These are phyloP conservation scores for Heterohyrax brucei DNA, from an alignment of 2,797 vertebrate species.

Conservation along the genomic window DNA sequence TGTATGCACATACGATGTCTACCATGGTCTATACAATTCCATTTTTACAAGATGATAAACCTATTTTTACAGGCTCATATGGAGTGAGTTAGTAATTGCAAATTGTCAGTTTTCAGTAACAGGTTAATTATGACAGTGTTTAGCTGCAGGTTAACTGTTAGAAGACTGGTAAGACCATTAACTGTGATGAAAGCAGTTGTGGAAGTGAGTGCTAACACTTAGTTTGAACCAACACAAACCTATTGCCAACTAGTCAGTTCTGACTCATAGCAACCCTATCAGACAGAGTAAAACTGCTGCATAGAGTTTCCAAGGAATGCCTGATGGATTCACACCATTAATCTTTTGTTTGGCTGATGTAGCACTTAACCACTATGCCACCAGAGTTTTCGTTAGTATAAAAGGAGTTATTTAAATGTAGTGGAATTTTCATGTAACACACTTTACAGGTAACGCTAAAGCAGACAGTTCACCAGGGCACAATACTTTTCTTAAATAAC, in stretches of 20 bases:
- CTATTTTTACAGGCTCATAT: conserved; percentile 20
- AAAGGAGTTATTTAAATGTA: neutral
- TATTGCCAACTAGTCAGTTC: too few species aligned
- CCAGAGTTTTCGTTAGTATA: too few species aligned
- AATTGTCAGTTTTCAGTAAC: neutral
- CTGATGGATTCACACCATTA: too few species aligned
- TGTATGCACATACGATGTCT: neutral
- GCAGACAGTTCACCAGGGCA: neutral
- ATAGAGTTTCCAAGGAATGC: too few species aligned
- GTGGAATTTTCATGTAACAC: neutral
- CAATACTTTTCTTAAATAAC: neutral
- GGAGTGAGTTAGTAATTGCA: neutral
- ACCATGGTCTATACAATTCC: neutral
- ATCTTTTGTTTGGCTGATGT: too few species aligned
- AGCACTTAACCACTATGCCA: too few species aligned
- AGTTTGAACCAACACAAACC: neutral
- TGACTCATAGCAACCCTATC: too few species aligned
- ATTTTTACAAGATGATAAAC: neutral
- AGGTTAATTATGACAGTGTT: neutral
- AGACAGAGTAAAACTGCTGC: too few species aligned
- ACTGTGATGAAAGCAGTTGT: neutral
- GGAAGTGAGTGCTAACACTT: neutral
- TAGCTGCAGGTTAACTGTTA: neutral
- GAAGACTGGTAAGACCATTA: neutral
- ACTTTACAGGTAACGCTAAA: neutral